Evolutionary conservation across 2,888 invertebrate genomes (phyloP), one percentile per base, ranked within the genome.

Genomic region (Cryptophagus acutangulus): DNA sequence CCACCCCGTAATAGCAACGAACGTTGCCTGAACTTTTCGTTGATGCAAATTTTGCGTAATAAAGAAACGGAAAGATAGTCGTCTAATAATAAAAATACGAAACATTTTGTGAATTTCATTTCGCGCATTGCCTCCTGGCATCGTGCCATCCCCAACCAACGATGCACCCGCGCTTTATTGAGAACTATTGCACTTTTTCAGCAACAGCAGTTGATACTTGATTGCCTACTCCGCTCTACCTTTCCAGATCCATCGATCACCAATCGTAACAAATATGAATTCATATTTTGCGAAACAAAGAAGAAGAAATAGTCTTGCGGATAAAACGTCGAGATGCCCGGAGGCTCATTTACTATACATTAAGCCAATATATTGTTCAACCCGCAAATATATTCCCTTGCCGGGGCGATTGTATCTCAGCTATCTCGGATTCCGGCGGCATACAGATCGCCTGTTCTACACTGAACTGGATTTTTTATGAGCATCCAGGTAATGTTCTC

Each of bases 401-500:
- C 57, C 53, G 31, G 57, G 53, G 51, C 61, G 61, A 62, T 62
- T 62, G 62, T 63, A 63, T 62, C 60, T 62, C 60, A 59, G 60
- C 60, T 54, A 57, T 62, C 59, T 55, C 57, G 59, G 59, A 59
- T 59, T 59, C 61, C 57, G 49, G 45, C 57, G 49, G 62, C 59
- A 63, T 61, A 63, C 62, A 61, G 61, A 62, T 62, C 60, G 58
- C 62, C 63, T 62, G 54, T 48, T 63, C 61, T 56, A 57, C 55
- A 53, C 53, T 51, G 55, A 57, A 52, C 51, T 55, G 54, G 58
- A 59, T 64, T 65, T 65, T 64, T 64, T 65, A 65, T 61, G 62
- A 59, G 57, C n/a, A n/a, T 54, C 54, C 61, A 64, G 61, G 63
- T 65, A 66, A 66, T 63, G 64, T 57, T 60, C n/a, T n/a, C n/a